phyloP scores from a whole-genome alignment of 1,140 invertebrate species.

The Aphelenchoides avenae region DNA sequence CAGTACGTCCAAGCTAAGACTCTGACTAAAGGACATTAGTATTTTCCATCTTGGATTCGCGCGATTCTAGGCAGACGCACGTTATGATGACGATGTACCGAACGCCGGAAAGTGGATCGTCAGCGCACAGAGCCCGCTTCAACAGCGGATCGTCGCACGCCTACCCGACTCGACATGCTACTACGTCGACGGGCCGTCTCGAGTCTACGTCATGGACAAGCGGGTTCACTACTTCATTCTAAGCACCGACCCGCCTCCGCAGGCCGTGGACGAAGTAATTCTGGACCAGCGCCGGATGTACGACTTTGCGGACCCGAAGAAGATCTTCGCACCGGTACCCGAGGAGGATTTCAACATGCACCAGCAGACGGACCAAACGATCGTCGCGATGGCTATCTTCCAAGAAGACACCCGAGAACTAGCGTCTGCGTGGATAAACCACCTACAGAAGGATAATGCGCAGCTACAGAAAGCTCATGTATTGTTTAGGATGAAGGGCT shows the following conservation, averaged over 20 bases:
- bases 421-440: conserved; percentile 82
- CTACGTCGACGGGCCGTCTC: conserved; percentile 80
- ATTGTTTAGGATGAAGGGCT: conserved; percentile 27
- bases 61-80: conserved; percentile 31
- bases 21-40: conserved; percentile 12
- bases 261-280: conserved; percentile 28
- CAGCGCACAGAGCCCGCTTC: conserved; percentile 75
- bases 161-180: conserved; percentile 69
- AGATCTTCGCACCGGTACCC: conserved; percentile 19
- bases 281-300: conserved; percentile 28
- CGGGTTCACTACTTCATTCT: conserved; percentile 80
- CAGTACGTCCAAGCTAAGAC: not conserved
- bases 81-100: conserved; percentile 67
- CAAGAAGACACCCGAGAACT: conserved; percentile 75
- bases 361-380: conserved; percentile 86
- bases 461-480: conserved; percentile 61
- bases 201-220: conserved; percentile 73
- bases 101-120: conserved; percentile 86
- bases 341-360: conserved; percentile 67
- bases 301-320: conserved; percentile 22
- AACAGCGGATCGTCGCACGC: conserved; percentile 71
- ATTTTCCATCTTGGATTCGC: conserved; percentile 13
- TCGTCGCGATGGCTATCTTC: conserved; percentile 78
- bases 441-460: conserved; percentile 75
- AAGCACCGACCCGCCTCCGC: conserved; percentile 66